These are phyloP conservation scores for Formica selysi DNA, from an alignment of 1,140 invertebrate species.

Conservation along the genomic window DNA sequence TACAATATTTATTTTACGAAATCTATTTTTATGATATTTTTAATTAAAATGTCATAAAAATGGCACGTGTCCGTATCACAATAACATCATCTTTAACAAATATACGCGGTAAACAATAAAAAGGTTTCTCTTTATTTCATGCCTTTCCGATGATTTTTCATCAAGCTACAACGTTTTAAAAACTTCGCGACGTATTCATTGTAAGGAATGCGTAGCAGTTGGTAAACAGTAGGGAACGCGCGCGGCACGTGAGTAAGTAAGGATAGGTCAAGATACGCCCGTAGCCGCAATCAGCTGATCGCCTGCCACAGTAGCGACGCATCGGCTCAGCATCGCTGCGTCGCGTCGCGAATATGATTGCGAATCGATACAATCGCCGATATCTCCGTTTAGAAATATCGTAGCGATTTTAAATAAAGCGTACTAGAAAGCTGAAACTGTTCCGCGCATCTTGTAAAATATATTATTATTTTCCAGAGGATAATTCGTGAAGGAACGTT, in stretches of 20 bases:
- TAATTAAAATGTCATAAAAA: background rate
- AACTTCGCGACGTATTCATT: background rate
- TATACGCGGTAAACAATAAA: background rate
- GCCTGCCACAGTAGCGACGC: background rate
- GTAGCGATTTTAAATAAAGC: slow-evolving; percentile 1
- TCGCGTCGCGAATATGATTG: background rate
- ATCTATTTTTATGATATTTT: too few relatives aligned
- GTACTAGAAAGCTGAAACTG: background rate
- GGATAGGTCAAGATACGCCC: slow-evolving; percentile 26
- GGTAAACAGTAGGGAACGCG: background rate
- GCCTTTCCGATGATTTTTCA: background rate
- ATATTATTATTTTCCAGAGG: background rate
- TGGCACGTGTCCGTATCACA: background rate
- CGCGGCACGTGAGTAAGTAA: background rate
- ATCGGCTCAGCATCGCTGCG: background rate
- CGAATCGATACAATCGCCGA: background rate
- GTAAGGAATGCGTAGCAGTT: background rate
- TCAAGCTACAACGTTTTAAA: background rate
- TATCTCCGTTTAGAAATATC: background rate
- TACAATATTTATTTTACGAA: background rate
- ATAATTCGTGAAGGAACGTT: background rate
- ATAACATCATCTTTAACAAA: background rate
- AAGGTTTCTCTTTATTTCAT: background rate
- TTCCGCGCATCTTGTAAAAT: background rate
- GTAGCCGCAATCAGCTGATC: slow-evolving; percentile 42